A percentile compares a stretch with the other conserved stretches of the same genome.
These are phyloP conservation scores for Holocentrus rufus DNA, from an alignment of 2,797 vertebrate genomes.

Conservation along the genomic window DNA sequence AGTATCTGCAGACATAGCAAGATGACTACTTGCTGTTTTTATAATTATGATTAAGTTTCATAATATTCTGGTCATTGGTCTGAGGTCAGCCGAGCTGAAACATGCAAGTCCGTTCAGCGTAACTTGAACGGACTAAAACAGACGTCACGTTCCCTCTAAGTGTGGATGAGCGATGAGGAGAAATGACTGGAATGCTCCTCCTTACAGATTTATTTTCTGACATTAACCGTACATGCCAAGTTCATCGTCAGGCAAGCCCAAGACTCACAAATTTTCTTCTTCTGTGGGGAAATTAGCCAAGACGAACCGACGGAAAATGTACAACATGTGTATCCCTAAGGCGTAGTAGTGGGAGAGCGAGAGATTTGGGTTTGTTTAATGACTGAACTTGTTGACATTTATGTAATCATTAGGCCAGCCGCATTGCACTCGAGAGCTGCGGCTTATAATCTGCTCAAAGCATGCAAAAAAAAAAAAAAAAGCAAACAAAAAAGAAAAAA, in stretches of 20 bases:
- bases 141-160: too few species aligned
- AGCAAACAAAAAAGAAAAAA: neutral
- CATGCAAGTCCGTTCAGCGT: neutral
- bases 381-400: constrained; percentile 52
- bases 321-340: constrained; percentile 43
- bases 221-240: neutral
- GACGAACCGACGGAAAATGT: constrained; percentile 34
- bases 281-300: constrained; percentile 21
- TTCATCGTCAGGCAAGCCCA: constrained; percentile 4
- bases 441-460: constrained; percentile 32
- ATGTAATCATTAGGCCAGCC: constrained; percentile 44
- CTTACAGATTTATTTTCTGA: constrained; percentile 15
- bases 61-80: constrained; percentile 23
- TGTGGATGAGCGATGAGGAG: neutral
- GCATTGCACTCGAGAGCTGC: constrained; percentile 30
- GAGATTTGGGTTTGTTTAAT: constrained; percentile 52
- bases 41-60: constrained; percentile 32
- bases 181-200: constrained; percentile 7
- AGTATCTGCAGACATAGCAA: constrained; percentile 25
- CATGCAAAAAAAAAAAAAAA: neutral
- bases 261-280: constrained; percentile 14
- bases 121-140: neutral
- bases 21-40: constrained; percentile 23
- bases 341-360: constrained; percentile 24
- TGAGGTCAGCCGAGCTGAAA: constrained; percentile 13